Base-by-base conservation (phyloP, 2,888 invertebrate species). In the Drosophila phalerata region DNA sequence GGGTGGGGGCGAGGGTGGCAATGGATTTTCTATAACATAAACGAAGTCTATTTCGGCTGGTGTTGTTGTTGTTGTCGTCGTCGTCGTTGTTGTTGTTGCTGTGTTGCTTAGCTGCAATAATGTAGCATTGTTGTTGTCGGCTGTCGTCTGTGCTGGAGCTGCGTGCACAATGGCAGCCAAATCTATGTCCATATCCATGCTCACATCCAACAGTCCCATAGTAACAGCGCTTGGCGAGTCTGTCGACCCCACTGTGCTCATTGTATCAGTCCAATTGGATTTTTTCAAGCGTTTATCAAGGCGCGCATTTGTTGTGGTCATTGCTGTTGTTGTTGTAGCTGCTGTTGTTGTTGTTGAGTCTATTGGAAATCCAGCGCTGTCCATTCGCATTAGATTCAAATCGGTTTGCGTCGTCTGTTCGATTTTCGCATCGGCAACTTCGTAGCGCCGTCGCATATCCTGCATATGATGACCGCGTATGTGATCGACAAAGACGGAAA, bases 401-500 rank as follows among this genome's bases (percentile, higher is more conserved):
- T 89, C 88, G 13, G 85, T 85, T 57, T 85, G 88, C 15, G 87
- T 77, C 47, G 84, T 73, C 63, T 86, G 77, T 15, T 79, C 79
- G 49, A 60, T 61, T 63, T 71, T 77, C 47, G 73, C 81, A 9
- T 63, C 76, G 32, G 60, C 47, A 2, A 55, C 66, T 55, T 88
- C 86, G 73, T 90, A 91, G 15, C 89, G 82, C 38, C 76, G 75
- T 2, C 81, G 77, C 49, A 91, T 73, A 56, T 90, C 89, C 73
- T 85, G 86, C 43, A 83, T 72, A 48, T 91, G 91, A 49, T 89
- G 82, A 19, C 75, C 70, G 30, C 88, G 86, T 51, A 91, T 79
- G 69, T 91, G 91, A 62, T 89, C 81, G 57, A 88, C 71, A 61
- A 91, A 91, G 13, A 89, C 77, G 19, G 91, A 88, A 9, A 87